Conservation (phyloP, 2,888 invertebrate genomes). For the Cheilosia soror region DNA sequence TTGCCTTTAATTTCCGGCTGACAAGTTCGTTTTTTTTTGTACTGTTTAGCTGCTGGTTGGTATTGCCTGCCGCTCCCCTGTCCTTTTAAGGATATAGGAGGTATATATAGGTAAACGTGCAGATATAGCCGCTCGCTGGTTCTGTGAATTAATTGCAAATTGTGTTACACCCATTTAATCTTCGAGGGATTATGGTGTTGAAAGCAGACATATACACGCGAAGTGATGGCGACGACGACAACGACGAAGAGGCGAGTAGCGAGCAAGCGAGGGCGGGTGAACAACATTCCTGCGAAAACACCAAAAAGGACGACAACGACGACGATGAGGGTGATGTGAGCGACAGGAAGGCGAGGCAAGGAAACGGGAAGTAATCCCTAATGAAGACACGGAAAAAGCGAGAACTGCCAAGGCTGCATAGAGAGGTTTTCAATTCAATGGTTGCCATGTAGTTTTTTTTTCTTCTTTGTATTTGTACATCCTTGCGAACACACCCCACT, state of each 20-base stretch:
- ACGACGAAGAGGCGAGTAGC: too few species aligned
- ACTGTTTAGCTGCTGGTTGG: constrained; percentile 56
- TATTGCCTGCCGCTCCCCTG: constrained; percentile 25
- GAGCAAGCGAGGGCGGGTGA: constrained; percentile 6
- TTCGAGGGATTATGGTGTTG: constrained; percentile 75
- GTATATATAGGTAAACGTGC: constrained; percentile 37
- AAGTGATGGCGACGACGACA: constrained; percentile 5
- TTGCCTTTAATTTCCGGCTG: constrained; percentile 75
- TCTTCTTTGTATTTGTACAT: constrained; percentile 4
- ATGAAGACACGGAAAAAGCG: constrained; percentile 59
- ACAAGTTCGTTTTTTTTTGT: constrained; percentile 62
- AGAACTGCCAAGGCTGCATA: background rate
- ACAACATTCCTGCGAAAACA: constrained; percentile 58
- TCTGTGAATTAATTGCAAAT: constrained; percentile 76
- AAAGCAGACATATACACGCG: constrained; percentile 55
- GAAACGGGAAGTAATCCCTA: constrained; percentile 50
- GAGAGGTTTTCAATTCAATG: constrained; percentile 40
- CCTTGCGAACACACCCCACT: constrained; percentile 6
- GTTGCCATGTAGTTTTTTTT: constrained; percentile 20
- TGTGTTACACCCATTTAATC: constrained; percentile 77
- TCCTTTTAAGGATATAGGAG: constrained; percentile 31
- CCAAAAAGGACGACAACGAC: constrained; percentile 40
- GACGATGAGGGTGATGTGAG: background rate
- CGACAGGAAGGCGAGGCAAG: constrained; percentile 43
- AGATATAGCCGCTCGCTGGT: constrained; percentile 48